Percentiles rank a stretch among this genome's conserved stretches.
Evolutionary conservation across 2,113 vertebrate species (phyloP).

Genomic region (Orientallactaga bullata): DNA sequence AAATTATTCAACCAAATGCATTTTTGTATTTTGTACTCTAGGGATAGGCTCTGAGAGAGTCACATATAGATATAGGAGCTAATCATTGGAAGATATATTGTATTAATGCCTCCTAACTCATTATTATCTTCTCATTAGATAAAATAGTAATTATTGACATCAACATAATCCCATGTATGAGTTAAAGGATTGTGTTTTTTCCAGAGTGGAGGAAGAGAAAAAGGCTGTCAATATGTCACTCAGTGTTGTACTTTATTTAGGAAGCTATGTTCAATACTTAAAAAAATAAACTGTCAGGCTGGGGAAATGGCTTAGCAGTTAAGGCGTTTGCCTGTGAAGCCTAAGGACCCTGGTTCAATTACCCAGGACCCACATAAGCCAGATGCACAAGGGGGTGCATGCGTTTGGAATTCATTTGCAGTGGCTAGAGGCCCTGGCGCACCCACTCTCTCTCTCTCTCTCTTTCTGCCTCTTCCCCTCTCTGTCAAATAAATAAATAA

Average conservation of each 20-base stretch:
- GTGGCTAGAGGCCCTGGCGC: no score
- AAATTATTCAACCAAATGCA: slow-evolving; percentile 8
- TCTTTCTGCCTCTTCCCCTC: no score
- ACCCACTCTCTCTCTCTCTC: no score
- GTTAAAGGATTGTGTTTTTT: background rate
- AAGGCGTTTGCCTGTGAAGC: no score
- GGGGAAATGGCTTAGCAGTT: no score
- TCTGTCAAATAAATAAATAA: no score
- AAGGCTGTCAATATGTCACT: background rate
- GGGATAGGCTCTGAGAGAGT: background rate
- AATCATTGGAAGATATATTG: background rate
- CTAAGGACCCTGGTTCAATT: no score
- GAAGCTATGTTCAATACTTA: background rate
- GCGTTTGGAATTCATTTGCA: no score
- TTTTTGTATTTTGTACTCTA: background rate
- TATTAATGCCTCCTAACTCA: background rate
- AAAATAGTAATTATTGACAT: background rate
- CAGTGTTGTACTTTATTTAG: slow-evolving; percentile 9
- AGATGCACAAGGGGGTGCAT: no score
- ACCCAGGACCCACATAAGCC: no score
- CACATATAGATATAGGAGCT: background rate
- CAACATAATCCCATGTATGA: background rate
- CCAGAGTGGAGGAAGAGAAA: background rate
- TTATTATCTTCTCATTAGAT: slow-evolving; percentile 38
- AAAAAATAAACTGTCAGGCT: no score